A percentile compares a stretch with the other conserved stretches of the same genome.
phyloP scores from a whole-genome alignment of 92 coral and sea anemone species.

The Hydrozoanthus gracilis region DNA sequence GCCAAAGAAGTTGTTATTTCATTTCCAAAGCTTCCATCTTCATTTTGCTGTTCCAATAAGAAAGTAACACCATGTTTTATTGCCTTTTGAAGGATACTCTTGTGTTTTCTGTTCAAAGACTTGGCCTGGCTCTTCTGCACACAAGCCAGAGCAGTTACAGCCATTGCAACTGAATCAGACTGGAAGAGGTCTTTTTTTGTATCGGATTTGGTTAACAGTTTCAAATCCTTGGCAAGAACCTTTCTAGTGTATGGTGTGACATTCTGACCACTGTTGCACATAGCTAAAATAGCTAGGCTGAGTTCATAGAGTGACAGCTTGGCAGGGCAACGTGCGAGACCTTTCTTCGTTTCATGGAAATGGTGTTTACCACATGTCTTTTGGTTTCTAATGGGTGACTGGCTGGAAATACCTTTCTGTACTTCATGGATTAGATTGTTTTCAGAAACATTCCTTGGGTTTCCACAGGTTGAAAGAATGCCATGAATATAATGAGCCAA shows the following conservation, averaged over 20 bases:
- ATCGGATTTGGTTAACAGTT: not conserved
- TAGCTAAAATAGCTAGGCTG: constrained; percentile 19
- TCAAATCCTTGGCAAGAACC: not conserved
- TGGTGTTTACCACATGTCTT: too few relatives aligned
- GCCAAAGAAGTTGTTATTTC: constrained; percentile 38
- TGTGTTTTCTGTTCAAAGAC: not conserved
- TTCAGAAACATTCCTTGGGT: not conserved
- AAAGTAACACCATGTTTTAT: not conserved
- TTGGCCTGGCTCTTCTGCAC: not conserved
- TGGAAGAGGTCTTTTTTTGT: not conserved
- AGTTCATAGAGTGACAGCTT: not conserved
- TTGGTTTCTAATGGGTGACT: too few relatives aligned
- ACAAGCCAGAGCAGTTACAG: constrained; percentile 8
- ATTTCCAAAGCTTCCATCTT: constrained; percentile 39
- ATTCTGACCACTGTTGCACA: constrained; percentile 23
- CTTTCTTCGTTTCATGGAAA: not conserved
- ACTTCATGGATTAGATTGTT: not conserved
- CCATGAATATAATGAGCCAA: constrained; percentile 37
- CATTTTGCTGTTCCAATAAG: constrained; percentile 5
- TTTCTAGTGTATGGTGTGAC: not conserved
- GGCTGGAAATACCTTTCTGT: not conserved
- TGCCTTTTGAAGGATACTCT: not conserved
- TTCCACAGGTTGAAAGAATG: constrained; percentile 25
- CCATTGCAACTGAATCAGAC: constrained; percentile 29
- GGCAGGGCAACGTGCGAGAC: not conserved